Evolutionary conservation across 2,888 invertebrate genomes (phyloP).

Genomic region (Timandra comae): DNA sequence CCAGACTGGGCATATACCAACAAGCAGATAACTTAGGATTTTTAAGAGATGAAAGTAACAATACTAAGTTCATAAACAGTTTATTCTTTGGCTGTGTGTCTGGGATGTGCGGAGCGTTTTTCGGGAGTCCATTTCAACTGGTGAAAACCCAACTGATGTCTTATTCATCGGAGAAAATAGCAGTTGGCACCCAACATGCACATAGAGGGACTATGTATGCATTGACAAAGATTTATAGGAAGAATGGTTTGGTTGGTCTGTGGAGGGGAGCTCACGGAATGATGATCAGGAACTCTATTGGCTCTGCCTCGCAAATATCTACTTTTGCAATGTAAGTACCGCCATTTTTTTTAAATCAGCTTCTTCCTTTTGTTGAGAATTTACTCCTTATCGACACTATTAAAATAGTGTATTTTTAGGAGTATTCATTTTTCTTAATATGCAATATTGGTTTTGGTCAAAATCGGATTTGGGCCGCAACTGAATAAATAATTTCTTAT

Average conservation of each 20-base stretch:
- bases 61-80: slow-evolving; percentile 81
- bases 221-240: slow-evolving; percentile 74
- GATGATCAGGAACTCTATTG: slow-evolving; percentile 85
- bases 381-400: slow-evolving; percentile 1
- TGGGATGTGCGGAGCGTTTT: slow-evolving; percentile 85
- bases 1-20: slow-evolving; percentile 85
- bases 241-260: slow-evolving; percentile 71
- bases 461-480: too few species aligned
- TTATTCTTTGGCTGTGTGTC: slow-evolving; percentile 84
- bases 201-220: slow-evolving; percentile 83
- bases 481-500: too few species aligned
- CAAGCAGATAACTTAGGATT: slow-evolving; percentile 81
- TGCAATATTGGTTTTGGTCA: too few species aligned
- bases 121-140: slow-evolving; percentile 92
- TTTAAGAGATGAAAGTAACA: slow-evolving; percentile 78
- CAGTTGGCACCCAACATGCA: slow-evolving; percentile 92
- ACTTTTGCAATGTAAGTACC: slow-evolving; percentile 77
- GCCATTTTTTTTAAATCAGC: too few species aligned
- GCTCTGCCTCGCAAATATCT: slow-evolving; percentile 89
- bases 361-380: too few species aligned
- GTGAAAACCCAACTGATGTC: slow-evolving; percentile 93
- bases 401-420: background rate
- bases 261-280: slow-evolving; percentile 88
- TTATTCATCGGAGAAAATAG: slow-evolving; percentile 83
- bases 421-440: too few species aligned